Evolutionary conservation across 2,888 invertebrate genomes (phyloP).

Genomic region (Heliconius ethilla): DNA sequence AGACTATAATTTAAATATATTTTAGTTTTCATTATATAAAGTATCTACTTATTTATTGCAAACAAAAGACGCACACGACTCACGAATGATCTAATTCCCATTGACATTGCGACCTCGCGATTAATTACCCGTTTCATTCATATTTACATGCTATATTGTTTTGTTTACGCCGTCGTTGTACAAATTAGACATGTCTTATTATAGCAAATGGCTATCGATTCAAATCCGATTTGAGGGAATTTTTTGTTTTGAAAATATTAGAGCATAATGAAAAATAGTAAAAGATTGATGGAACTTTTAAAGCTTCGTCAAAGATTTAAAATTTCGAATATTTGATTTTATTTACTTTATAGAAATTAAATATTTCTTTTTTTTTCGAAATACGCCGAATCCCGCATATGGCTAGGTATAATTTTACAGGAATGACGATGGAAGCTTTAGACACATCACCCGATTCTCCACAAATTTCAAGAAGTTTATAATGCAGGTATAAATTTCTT

Average conservation of each 20-base stretch:
- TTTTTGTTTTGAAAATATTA: background rate
- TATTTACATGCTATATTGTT: slow-evolving; percentile 1
- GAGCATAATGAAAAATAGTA: background rate
- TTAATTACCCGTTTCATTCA: slow-evolving; percentile 43
- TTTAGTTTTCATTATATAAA: background rate
- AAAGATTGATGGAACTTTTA: background rate
- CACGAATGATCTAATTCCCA: slow-evolving; percentile 53
- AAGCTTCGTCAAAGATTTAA: background rate
- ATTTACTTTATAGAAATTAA: no score
- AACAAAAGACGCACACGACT: slow-evolving; percentile 35
- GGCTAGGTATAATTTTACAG: no score
- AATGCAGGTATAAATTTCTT: no score
- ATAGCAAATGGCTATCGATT: background rate
- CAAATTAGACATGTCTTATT: background rate
- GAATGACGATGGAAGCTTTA: no score
- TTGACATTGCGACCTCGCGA: slow-evolving; percentile 49
- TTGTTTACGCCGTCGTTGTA: background rate
- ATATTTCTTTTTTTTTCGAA: no score
- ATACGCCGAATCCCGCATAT: no score
- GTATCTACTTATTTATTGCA: background rate
- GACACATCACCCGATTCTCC: no score
- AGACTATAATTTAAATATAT: no score
- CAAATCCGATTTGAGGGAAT: background rate
- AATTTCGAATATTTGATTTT: no score
- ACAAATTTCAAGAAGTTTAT: no score